Percentiles rank a stretch among this genome's conserved stretches.
These are phyloP conservation scores for Battus philenor DNA, from an alignment of 1,140 invertebrate genomes.

Conservation along the genomic window DNA sequence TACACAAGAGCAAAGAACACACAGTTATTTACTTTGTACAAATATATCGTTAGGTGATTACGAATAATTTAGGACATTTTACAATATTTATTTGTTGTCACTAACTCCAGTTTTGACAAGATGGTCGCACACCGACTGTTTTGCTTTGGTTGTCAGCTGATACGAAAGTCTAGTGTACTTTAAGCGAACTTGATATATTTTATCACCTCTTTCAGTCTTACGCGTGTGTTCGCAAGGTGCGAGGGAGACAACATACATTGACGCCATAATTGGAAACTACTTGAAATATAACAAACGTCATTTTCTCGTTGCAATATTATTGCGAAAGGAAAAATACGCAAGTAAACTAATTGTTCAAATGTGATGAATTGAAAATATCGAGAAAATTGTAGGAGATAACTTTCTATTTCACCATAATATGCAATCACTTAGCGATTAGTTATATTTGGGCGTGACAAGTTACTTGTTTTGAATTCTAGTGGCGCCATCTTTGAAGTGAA, in stretches of 20 bases:
- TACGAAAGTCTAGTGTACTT: conserved; percentile 63
- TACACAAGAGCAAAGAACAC: conserved; percentile 59
- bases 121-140: conserved; percentile 77
- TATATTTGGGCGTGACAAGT: conserved; percentile 63
- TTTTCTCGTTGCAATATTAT: conserved; percentile 63
- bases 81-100: conserved; percentile 75
- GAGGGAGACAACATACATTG: conserved; percentile 40
- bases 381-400: conserved; percentile 28
- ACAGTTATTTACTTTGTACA: conserved; percentile 62
- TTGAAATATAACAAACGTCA: conserved; percentile 57
- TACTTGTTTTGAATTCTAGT: conserved; percentile 27
- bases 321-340: conserved; percentile 46
- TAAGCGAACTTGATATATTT: conserved; percentile 37
- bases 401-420: conserved; percentile 65
- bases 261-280: conserved; percentile 38
- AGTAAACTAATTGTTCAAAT: conserved; percentile 37
- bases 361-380: conserved; percentile 58
- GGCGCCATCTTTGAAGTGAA: conserved; percentile 32
- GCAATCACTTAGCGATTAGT: conserved; percentile 44
- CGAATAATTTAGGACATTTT: conserved; percentile 70
- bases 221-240: background rate
- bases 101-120: conserved; percentile 76
- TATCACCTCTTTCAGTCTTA: conserved; percentile 28
- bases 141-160: conserved; percentile 78
- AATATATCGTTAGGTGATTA: conserved; percentile 65